Percentiles rank a stretch among this genome's conserved stretches.
Conservation (phyloP, 2,888 invertebrate species). For the Seira sanloemensis region DNA sequence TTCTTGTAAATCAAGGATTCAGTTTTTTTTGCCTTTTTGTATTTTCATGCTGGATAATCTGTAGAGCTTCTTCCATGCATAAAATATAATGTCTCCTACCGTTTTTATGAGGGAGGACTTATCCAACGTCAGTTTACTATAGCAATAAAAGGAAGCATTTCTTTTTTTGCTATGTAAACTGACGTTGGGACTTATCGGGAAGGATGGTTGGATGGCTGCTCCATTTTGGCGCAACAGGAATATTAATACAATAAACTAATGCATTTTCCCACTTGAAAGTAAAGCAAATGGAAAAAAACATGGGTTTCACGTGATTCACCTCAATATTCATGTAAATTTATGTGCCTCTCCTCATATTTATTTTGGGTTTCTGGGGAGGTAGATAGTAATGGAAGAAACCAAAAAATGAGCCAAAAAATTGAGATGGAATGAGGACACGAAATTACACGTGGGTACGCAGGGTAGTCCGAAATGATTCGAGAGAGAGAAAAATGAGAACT, state of each 20-base stretch:
- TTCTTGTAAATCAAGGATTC: too few species aligned
- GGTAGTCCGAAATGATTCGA: too few species aligned
- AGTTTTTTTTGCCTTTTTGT: background rate
- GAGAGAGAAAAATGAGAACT: too few species aligned
- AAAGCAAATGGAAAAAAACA: constrained; percentile 38
- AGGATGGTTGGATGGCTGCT: background rate
- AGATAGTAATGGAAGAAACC: constrained; percentile 28
- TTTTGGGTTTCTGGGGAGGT: constrained; percentile 14
- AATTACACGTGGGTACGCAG: constrained; percentile 43
- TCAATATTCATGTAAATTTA: constrained; percentile 62
- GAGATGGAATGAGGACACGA: constrained; percentile 37
- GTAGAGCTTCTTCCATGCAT: constrained; percentile 43
- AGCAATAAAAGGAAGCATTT: too few species aligned
- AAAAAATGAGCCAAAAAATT: constrained; percentile 47
- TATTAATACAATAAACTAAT: background rate
- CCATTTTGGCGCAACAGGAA: background rate
- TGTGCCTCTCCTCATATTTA: constrained; percentile 46
- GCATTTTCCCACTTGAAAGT: constrained; percentile 15
- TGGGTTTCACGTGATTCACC: constrained; percentile 56
- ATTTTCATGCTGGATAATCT: background rate
- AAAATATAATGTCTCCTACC: constrained; percentile 59
- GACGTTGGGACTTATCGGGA: background rate
- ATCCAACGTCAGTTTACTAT: too few species aligned
- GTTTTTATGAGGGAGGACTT: constrained; percentile 44
- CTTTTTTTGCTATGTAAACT: too few species aligned